Conservation (phyloP, 2,113 vertebrate genomes). For the Ginglymostoma cirratum region DNA sequence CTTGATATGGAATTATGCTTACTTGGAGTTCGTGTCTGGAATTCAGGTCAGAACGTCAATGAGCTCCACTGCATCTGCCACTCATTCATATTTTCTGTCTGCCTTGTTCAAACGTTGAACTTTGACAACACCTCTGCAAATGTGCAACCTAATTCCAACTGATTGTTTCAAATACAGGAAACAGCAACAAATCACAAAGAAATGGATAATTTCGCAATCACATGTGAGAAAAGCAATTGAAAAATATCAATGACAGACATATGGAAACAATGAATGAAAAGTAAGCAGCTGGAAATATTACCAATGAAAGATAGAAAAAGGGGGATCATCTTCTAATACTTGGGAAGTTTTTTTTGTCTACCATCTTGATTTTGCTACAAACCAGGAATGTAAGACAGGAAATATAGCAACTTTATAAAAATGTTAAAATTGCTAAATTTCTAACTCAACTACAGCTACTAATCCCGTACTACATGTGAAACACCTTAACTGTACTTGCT, state of each 20-base stretch:
- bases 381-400: not conserved
- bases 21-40: not conserved
- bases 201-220: not conserved
- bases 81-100: not conserved
- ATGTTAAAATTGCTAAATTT: not conserved
- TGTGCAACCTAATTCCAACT: not conserved
- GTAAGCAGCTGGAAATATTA: not conserved
- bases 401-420: not conserved
- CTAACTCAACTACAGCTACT: not conserved
- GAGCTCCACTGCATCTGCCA: not conserved
- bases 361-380: not conserved
- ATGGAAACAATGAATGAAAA: not conserved
- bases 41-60: not conserved
- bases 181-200: not conserved
- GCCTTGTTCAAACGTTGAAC: not conserved
- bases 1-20: not conserved
- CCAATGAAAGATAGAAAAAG: not conserved
- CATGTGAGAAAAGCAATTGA: not conserved
- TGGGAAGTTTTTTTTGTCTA: not conserved
- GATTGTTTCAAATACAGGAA: not conserved
- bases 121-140: not conserved
- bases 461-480: not conserved
- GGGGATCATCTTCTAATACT: not conserved
- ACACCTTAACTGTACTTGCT: not conserved
- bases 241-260: not conserved